phyloP scores from a whole-genome alignment of 2,888 invertebrate genomes.

The Calephelis perditalis region DNA sequence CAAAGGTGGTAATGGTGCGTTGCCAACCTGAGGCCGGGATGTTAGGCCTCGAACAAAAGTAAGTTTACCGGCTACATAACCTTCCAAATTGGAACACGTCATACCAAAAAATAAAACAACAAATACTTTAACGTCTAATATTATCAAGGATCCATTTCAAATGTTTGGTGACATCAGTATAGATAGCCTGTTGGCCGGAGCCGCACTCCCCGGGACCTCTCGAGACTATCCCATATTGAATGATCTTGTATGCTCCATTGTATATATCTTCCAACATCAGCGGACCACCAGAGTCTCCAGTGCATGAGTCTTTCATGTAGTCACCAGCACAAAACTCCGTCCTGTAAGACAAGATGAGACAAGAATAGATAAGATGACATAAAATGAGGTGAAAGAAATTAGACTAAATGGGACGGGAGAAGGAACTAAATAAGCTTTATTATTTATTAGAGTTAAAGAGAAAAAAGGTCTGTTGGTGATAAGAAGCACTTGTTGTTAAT shows the following conservation, averaged over 20 bases:
- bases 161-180: slow-evolving; percentile 13
- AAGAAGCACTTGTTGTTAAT: too few species aligned
- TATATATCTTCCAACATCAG: slow-evolving; percentile 13
- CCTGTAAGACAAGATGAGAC: neutral
- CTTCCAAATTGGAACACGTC: too few species aligned
- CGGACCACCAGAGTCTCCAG: slow-evolving; percentile 14
- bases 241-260: slow-evolving; percentile 7
- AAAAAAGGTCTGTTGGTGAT: too few species aligned
- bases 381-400: too few species aligned
- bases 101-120: neutral
- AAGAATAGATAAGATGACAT: too few species aligned
- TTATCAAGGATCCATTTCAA: slow-evolving; percentile 18
- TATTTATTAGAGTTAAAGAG: too few species aligned
- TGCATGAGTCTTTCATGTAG: slow-evolving; percentile 14
- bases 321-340: slow-evolving; percentile 14
- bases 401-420: too few species aligned
- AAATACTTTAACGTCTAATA: neutral
- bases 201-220: slow-evolving; percentile 11
- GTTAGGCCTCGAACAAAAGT: too few species aligned
- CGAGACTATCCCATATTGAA: slow-evolving; percentile 17
- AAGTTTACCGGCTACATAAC: too few species aligned
- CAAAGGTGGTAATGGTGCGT: too few species aligned
- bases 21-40: too few species aligned
- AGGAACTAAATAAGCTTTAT: too few species aligned
- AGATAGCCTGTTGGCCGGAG: slow-evolving; percentile 3